These are phyloP conservation scores for Struthio camelus DNA, from an alignment of 2,113 vertebrate species.

Conservation along the genomic window DNA sequence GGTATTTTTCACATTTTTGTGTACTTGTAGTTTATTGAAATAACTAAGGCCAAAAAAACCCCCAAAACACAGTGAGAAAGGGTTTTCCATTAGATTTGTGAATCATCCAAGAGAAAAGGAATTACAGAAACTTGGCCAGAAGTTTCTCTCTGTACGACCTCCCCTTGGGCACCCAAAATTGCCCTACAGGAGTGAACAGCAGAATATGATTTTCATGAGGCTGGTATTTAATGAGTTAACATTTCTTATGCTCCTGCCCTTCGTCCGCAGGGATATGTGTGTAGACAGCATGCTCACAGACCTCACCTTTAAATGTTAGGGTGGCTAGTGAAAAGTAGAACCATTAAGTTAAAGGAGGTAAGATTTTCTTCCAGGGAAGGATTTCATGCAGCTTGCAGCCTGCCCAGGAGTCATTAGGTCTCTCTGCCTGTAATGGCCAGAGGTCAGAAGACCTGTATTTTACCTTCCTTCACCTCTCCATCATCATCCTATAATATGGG, in stretches of 20 bases:
- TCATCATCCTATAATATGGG: no score
- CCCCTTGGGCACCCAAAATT: neutral
- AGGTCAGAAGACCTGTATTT: neutral
- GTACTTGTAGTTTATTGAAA: neutral
- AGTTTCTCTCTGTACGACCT: neutral
- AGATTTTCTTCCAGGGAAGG: neutral
- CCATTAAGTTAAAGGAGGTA: neutral
- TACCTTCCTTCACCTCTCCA: neutral
- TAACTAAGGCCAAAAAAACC: neutral
- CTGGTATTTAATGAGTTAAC: neutral
- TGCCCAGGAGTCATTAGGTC: neutral
- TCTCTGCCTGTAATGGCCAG: neutral
- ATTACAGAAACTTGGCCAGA: neutral
- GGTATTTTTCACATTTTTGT: neutral
- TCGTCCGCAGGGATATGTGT: accelerated
- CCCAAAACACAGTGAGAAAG: neutral
- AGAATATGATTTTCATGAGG: neutral
- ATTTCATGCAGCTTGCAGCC: neutral
- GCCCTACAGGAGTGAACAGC: neutral
- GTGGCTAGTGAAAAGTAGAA: neutral
- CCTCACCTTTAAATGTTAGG: neutral
- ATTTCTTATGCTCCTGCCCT: neutral
- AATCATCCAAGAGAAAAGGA: neutral
- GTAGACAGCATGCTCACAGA: accelerated
- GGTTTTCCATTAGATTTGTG: neutral